phyloP scores from a whole-genome alignment of 2,113 vertebrate genomes.

The Synchiropus splendidus region DNA sequence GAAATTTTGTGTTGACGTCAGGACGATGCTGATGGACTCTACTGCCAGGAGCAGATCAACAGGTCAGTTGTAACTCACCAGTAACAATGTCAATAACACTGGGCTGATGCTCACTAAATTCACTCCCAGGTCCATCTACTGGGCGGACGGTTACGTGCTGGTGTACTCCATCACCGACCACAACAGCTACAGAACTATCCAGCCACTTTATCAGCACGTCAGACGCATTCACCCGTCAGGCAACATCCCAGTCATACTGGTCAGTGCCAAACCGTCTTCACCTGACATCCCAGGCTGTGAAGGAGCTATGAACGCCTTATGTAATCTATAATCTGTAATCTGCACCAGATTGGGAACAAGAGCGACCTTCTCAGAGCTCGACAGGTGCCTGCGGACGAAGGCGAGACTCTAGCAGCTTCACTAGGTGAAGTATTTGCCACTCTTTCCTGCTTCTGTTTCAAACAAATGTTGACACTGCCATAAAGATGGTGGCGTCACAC shows the following conservation, averaged over 20 bases:
- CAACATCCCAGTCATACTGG: constrained; percentile 80
- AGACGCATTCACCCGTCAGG: constrained; percentile 82
- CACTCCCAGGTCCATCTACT: constrained; percentile 80
- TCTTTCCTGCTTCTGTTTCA: too few relatives aligned
- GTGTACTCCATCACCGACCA: constrained; percentile 88
- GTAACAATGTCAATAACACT: too few relatives aligned
- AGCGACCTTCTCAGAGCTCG: constrained; percentile 81
- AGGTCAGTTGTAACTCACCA: constrained; percentile 49
- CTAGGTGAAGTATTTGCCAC: constrained; percentile 51
- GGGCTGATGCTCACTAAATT: too few relatives aligned
- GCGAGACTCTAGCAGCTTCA: constrained; percentile 73
- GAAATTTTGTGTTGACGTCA: constrained; percentile 39
- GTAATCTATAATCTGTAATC: constrained; percentile 20
- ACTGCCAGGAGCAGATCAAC: constrained; percentile 83
- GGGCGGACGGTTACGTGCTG: constrained; percentile 87
- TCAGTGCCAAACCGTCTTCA: constrained; percentile 8
- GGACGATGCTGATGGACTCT: constrained; percentile 71
- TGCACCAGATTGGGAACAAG: constrained; percentile 79
- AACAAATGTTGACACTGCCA: neutral
- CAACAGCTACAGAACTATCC: constrained; percentile 77
- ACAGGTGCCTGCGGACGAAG: constrained; percentile 77
- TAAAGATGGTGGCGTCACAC: too few relatives aligned
- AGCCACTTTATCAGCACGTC: constrained; percentile 82
- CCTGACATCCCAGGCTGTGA: neutral
- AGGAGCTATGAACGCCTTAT: neutral